Evolutionary conservation across 1,140 invertebrate genomes (phyloP), one percentile per base, ranked within the genome.

Genomic region (Zaprionus vittiger): DNA sequence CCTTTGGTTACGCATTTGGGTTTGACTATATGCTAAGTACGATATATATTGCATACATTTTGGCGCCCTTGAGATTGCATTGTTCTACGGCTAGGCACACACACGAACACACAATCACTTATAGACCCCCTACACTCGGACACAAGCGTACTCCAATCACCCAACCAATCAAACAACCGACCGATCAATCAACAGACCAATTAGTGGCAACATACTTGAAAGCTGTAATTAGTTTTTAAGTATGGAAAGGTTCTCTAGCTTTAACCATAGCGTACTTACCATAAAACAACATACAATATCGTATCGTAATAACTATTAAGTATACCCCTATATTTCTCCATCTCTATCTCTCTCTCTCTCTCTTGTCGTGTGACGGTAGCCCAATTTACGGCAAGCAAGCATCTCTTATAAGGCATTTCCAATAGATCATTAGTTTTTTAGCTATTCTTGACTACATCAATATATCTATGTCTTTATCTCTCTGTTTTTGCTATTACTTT

Each of bases 1-100:
- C 71, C 59, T 86, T 87, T 87, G 84, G 80, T 89, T 87, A 79
- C 71, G 84, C 85, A 87, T 87, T 87, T 87, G 84, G 84, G 84
- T 89, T 90, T 84, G 75, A 84, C 69, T 86, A 83, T 75, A 79
- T 79, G 70, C 76, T 77, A 82, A 79, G 77, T 73, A 80, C 24
- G 34, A 57, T 77, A 83, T 83, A 83, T 89, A 87, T 81, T 87
- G 83, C 83, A 87, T 87, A 89, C 61, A 69, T 87, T 81, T 86
- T 83, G 84, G 73, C 64, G 81, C 72, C 83, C 81, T 89, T 89
- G 78, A 87, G 71, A 84, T 81, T 87, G 84, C 83, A 87, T 87
- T 89, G 78, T 83, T 87, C 66, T 56, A 79, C 61, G 77, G 65
- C 77, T 87, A 90, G 85, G 84, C 81, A 80, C 70, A 80, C 73